Conservation (phyloP, 2,797 vertebrate species). For the Sebastes reedi region DNA sequence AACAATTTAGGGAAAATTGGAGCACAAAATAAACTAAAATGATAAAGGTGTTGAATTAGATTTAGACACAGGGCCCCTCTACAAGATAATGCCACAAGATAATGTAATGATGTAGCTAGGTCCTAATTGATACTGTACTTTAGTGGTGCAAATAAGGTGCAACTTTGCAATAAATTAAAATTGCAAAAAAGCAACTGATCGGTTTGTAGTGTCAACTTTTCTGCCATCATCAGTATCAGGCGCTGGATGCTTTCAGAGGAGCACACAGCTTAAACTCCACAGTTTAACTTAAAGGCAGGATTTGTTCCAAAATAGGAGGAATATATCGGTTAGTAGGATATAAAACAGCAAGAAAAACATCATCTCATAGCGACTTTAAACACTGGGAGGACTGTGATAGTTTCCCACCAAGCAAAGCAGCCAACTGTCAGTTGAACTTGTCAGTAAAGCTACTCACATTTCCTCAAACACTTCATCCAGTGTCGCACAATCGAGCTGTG, state of each 20-base stretch:
- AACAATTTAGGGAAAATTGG: background rate
- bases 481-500: constrained; percentile 90
- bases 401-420: background rate
- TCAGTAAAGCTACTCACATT: constrained; percentile 85
- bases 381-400: background rate
- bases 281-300: background rate
- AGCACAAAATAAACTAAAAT: background rate
- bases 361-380: background rate
- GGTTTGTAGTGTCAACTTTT: no score
- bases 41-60: background rate
- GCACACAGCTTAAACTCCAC: background rate
- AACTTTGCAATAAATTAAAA: background rate
- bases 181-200: background rate
- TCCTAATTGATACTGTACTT: background rate
- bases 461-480: constrained; percentile 93
- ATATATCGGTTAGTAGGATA: background rate
- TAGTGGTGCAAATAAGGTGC: background rate
- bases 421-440: background rate
- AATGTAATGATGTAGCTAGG: background rate
- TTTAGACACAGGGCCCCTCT: background rate
- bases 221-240: background rate
- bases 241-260: no score
- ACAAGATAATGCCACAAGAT: background rate
- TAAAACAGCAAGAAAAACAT: background rate
- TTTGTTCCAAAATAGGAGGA: background rate